phyloP scores from a whole-genome alignment of 2,888 invertebrate species.

The Drosophila heteroneura region DNA sequence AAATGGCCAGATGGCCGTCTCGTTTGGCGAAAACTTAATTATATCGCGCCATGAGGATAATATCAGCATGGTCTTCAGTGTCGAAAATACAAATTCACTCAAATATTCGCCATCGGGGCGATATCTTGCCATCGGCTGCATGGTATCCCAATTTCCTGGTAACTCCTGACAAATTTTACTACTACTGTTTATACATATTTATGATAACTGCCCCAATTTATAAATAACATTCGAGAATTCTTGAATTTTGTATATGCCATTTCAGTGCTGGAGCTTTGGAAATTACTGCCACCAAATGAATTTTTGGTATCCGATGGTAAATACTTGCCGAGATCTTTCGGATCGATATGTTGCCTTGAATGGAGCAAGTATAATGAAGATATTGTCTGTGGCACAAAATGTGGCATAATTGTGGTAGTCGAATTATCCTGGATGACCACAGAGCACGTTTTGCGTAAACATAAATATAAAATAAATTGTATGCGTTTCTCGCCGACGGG shows the following conservation, averaged over 20 bases:
- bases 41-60: conserved; percentile 80
- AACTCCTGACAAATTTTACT: neutral
- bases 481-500: conserved; percentile 81
- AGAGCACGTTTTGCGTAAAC: conserved; percentile 59
- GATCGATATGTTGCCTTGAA: conserved; percentile 76
- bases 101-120: conserved; percentile 81
- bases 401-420: conserved; percentile 74
- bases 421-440: conserved; percentile 53
- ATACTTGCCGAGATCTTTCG: conserved; percentile 57
- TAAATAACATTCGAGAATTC: neutral
- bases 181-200: neutral
- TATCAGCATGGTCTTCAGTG: conserved; percentile 77
- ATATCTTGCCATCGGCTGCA: conserved; percentile 82
- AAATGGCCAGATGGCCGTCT: conserved; percentile 82
- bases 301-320: conserved; percentile 77
- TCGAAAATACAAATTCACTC: conserved; percentile 70
- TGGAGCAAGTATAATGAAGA: conserved; percentile 75
- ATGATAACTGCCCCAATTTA: neutral
- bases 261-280: conserved; percentile 82
- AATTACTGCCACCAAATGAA: conserved; percentile 58
- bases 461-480: conserved; percentile 65
- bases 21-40: conserved; percentile 82
- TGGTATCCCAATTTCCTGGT: conserved; percentile 71
- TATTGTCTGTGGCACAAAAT: conserved; percentile 80
- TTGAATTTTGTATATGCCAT: neutral